Evolutionary conservation across 2,797 vertebrate genomes (phyloP), one percentile per base, ranked within the genome.

Genomic region (Chromobotia macracanthus): DNA sequence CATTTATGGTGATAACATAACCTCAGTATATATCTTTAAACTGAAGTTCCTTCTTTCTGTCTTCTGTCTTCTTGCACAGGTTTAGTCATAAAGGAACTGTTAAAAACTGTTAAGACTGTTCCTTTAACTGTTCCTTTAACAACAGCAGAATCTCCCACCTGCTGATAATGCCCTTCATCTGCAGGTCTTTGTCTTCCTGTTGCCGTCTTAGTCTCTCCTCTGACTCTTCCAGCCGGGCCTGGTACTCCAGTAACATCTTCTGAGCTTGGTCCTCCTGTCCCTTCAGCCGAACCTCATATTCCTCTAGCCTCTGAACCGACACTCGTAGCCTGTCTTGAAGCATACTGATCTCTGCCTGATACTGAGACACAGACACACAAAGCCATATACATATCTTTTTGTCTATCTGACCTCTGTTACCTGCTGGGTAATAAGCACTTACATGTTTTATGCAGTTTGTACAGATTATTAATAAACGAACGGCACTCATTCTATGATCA

Each of bases 121-220:
- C 28, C 5, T 6, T 5, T 44, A 46, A 13, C 44, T 2, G 12
- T 46, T 46, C 10, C 19, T 58, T 44, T 41, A 0, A 16, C 0
- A 18, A 13, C 61, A 46, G 44, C 23, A 60, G 2, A 19, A 10
- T 38, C 25, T n/a, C 72, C 15, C 55, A 98, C 97, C 97, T 96
- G 95, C 96, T 98, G 92, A 99, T 99, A 89, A 99, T 99, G 90
- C 96, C 96, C 88, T 98, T 99, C 97, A 99, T 99, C 93, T 99
- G 97, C 79, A 97, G 94, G 89, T 99, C 97, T 87, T 99, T 99
- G 90, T 98, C 97, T 1, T 99, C 97, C 81, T 99, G 97, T 91
- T 99, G 97, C 79, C 95, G 96, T 86, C 97, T 97, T 89, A 97
- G 95, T 11, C 96, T 90, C 84, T 98, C 97, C 91, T 99, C 97